These are phyloP conservation scores for Corythucha ciliata DNA, from an alignment of 2,888 invertebrate genomes.

Conservation along the genomic window DNA sequence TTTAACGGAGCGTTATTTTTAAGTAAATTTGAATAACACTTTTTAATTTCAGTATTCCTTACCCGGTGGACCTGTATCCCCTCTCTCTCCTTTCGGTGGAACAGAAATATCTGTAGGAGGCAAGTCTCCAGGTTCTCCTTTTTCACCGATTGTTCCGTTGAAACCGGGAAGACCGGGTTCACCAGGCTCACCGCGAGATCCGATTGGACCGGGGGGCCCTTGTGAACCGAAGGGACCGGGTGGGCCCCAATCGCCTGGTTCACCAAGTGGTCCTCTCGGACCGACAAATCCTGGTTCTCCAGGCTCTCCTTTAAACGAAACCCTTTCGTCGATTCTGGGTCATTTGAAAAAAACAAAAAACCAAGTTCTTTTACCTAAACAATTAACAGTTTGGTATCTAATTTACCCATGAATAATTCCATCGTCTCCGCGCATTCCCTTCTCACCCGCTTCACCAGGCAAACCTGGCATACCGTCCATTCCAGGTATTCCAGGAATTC, in stretches of 20 bases:
- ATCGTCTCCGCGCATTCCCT: slow-evolving; percentile 11
- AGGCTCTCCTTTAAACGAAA: slow-evolving; percentile 15
- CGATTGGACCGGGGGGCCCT: slow-evolving; percentile 43
- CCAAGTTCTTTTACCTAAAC: no score
- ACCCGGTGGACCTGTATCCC: slow-evolving; percentile 39
- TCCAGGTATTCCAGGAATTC: slow-evolving; percentile 35
- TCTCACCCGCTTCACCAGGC: slow-evolving; percentile 51
- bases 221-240: slow-evolving; percentile 45
- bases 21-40: neutral
- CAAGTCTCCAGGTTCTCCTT: slow-evolving; percentile 13
- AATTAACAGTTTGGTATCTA: no score
- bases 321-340: neutral
- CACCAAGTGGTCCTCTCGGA: slow-evolving; percentile 49
- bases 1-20: neutral
- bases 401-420: slow-evolving; percentile 3
- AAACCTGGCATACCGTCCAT: slow-evolving; percentile 41
- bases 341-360: no score
- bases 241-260: slow-evolving; percentile 44
- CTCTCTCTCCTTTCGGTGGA: no score
- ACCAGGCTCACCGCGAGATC: slow-evolving; percentile 18
- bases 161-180: slow-evolving; percentile 22
- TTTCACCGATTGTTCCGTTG: slow-evolving; percentile 15
- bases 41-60: neutral
- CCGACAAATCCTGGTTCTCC: slow-evolving; percentile 37
- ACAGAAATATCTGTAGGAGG: neutral